These are phyloP conservation scores for Hylaea fasciaria DNA, from an alignment of 2,888 invertebrate genomes.

Conservation along the genomic window DNA sequence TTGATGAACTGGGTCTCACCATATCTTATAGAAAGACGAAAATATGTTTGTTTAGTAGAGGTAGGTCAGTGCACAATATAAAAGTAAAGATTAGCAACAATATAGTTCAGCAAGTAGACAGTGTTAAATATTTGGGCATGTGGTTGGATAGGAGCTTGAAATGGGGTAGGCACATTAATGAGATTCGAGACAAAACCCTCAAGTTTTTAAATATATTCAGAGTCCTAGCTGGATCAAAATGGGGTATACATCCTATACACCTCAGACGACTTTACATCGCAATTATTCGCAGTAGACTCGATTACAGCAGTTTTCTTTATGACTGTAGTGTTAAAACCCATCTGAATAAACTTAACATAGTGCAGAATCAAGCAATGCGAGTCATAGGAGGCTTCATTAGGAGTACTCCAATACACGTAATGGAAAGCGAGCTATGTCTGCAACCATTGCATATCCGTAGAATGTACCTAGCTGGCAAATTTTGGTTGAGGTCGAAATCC, in stretches of 20 bases:
- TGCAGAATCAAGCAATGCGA: constrained; percentile 39
- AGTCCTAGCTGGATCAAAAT: constrained; percentile 39
- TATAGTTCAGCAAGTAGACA: constrained; percentile 16
- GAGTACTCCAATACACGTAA: constrained; percentile 36
- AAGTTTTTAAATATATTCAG: constrained; percentile 45
- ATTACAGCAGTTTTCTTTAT: constrained; percentile 39
- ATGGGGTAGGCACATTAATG: constrained; percentile 47
- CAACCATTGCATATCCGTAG: constrained; percentile 32
- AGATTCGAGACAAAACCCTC: constrained; percentile 27
- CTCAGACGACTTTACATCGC: constrained; percentile 41
- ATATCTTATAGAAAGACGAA: constrained; percentile 41
- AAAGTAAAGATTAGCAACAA: constrained; percentile 21
- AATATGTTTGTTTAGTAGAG: constrained; percentile 41
- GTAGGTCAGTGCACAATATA: constrained; percentile 16
- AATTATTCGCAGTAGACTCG: constrained; percentile 40
- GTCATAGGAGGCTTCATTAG: constrained; percentile 39
- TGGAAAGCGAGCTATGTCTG: constrained; percentile 30
- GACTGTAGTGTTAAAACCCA: constrained; percentile 27
- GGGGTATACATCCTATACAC: constrained; percentile 47
- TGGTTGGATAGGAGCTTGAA: constrained; percentile 43
- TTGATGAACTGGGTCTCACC: constrained; percentile 27
- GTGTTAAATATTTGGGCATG: constrained; percentile 45
- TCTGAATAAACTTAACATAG: constrained; percentile 34
- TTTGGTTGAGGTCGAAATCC: constrained; percentile 29
- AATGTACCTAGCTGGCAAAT: constrained; percentile 32